A percentile compares a stretch with the other conserved stretches of the same genome.
Evolutionary conservation across 2,113 vertebrate genomes (phyloP).

Genomic region (Cathartes aura): DNA sequence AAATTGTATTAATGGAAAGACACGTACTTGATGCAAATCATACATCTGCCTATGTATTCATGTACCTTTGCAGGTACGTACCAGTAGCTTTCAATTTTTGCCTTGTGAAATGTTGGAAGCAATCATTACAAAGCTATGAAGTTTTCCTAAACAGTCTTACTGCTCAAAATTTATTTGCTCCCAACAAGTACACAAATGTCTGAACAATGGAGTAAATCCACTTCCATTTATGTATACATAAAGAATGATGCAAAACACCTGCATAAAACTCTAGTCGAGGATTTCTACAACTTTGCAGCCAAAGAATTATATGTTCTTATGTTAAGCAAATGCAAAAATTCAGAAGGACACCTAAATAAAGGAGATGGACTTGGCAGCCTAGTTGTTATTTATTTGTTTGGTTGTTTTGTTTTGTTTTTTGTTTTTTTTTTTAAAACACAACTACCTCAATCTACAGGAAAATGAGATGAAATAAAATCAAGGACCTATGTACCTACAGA

Average conservation of each 20-base stretch:
- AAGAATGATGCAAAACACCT: neutral
- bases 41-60: neutral
- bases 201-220: neutral
- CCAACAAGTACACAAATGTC: neutral
- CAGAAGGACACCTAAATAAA: neutral
- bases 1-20: constrained; percentile 29
- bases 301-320: neutral
- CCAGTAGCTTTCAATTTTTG: neutral
- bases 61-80: neutral
- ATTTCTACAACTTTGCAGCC: neutral
- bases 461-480: neutral
- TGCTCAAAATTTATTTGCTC: neutral
- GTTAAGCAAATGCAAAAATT: neutral
- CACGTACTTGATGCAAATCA: neutral
- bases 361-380: neutral
- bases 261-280: neutral
- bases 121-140: neutral
- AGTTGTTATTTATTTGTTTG: neutral
- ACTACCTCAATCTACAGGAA: neutral
- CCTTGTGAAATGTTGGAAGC: neutral
- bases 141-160: neutral
- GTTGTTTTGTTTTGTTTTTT: neutral
- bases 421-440: too few species aligned
- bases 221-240: neutral
- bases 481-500: neutral